Evolutionary conservation across 23 tunicate genomes (phyloP).

Genomic region (Clavelina lepadiformis): DNA sequence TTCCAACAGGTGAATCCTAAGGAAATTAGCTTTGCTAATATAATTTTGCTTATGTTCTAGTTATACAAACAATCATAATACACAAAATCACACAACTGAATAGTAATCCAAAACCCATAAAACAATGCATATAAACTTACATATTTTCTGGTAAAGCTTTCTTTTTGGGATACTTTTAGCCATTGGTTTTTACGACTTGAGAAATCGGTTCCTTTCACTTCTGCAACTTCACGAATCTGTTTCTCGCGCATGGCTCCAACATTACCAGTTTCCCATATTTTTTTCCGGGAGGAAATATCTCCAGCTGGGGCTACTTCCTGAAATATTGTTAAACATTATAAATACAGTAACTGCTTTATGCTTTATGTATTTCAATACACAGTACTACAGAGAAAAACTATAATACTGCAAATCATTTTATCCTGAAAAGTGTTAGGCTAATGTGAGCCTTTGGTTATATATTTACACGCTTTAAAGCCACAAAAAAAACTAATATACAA

Average conservation of each 20-base stretch:
- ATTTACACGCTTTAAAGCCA: too few relatives aligned
- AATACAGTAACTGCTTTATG: too few relatives aligned
- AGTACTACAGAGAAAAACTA: too few relatives aligned
- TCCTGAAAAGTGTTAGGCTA: too few relatives aligned
- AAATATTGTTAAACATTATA: too few relatives aligned
- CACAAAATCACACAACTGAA: neutral
- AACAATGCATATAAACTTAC: conserved; percentile 16
- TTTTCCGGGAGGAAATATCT: conserved; percentile 65
- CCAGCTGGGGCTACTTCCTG: conserved; percentile 43
- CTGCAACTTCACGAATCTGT: conserved; percentile 34
- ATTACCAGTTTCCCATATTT: conserved; percentile 79
- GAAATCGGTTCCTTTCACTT: conserved; percentile 54
- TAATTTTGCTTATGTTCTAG: neutral
- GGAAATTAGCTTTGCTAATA: neutral
- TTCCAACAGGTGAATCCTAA: conserved; percentile 68
- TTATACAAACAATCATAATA: too few relatives aligned
- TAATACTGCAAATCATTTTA: too few relatives aligned
- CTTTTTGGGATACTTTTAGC: conserved; percentile 55
- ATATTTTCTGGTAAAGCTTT: conserved; percentile 33
- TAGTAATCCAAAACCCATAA: neutral
- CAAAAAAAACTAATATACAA: too few relatives aligned
- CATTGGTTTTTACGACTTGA: conserved; percentile 71
- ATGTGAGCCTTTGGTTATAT: too few relatives aligned
- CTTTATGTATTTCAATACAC: too few relatives aligned
- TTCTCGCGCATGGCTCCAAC: conserved; percentile 27